Base-by-base conservation (phyloP, 2,888 invertebrate genomes). In the Matsumyia berberina region DNA sequence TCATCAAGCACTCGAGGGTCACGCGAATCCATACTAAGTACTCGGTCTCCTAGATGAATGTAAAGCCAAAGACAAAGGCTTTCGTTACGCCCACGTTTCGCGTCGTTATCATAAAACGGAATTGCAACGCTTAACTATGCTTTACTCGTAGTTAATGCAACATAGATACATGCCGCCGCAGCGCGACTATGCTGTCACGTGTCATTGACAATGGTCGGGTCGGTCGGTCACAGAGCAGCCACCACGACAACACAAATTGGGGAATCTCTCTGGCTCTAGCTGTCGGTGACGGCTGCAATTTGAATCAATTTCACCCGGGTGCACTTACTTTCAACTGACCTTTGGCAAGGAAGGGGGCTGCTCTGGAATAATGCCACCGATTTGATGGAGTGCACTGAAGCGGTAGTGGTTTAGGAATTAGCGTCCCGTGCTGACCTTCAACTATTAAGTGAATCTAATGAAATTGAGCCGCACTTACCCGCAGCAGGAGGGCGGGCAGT, bases 391-490 rank as follows among this genome's bases (percentile, higher is more conserved):
- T 77, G 77, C 76, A 72, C 42, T 57, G 49, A 49, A 39, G 60
- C 58, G 31, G 55, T 33, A 78, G 62, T 73, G 46, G 31, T 29
- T 44, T 31, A 35, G 46, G 24, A 17, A 46, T 57, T 49, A 55
- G 9, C 33, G 51, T 64, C 24, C n/a, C 60, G 49, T 55, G 62
- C 73, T 83, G 78, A 83, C 79, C 83, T 79, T 79, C 83, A 74
- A 73, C 78, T 67, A 31, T 44, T 74, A 83, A 83, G 57, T 83
- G 69, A 74, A 78, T 83, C 79, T 74, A 74, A 83, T 79, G 83
- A 83, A 83, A 83, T 79, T 69, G 83, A 83, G 83, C 83, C n/a
- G n/a, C n/a, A n/a, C n/a, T n/a, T n/a, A n/a, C n/a, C 62, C 57
- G 51, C 60, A 24, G 24, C 67, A 73, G 78, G 72, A 83, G 82